phyloP scores from a whole-genome alignment of 2,888 invertebrate species.

The Drosophila borealis region DNA sequence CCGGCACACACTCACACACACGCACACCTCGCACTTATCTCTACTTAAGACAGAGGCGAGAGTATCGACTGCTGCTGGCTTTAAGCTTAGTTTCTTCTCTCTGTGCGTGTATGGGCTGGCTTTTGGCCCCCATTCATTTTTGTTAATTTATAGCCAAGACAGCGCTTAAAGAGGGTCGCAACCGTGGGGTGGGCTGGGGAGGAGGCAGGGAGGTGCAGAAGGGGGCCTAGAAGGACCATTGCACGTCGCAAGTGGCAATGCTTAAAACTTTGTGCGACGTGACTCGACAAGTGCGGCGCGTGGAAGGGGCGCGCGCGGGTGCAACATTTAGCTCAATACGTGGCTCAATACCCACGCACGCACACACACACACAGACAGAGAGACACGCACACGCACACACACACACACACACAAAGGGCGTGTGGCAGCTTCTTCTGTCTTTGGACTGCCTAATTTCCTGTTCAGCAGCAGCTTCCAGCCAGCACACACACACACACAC shows the following conservation, averaged over 20 bases:
- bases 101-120: neutral
- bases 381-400: neutral
- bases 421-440: constrained; percentile 39
- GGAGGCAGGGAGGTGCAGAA: neutral
- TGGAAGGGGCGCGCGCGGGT: neutral
- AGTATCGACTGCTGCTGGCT: constrained; percentile 30
- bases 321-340: constrained; percentile 72
- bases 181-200: neutral
- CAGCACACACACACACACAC: neutral
- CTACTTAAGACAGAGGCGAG: constrained; percentile 41
- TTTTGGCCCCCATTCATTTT: constrained; percentile 70
- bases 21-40: constrained; percentile 11
- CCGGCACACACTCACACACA: neutral
- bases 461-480: constrained; percentile 56
- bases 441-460: constrained; percentile 72
- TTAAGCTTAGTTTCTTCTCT: neutral
- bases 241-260: constrained; percentile 79
- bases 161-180: constrained; percentile 11
- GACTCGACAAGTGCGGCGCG: constrained; percentile 69
- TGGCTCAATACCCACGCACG: constrained; percentile 77
- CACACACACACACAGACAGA: constrained; percentile 39
- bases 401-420: constrained; percentile 13
- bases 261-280: constrained; percentile 81
- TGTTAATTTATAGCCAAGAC: constrained; percentile 77
- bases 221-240: constrained; percentile 40